Conservation (phyloP, 2,797 vertebrate genomes). For the Cygnus olor region DNA sequence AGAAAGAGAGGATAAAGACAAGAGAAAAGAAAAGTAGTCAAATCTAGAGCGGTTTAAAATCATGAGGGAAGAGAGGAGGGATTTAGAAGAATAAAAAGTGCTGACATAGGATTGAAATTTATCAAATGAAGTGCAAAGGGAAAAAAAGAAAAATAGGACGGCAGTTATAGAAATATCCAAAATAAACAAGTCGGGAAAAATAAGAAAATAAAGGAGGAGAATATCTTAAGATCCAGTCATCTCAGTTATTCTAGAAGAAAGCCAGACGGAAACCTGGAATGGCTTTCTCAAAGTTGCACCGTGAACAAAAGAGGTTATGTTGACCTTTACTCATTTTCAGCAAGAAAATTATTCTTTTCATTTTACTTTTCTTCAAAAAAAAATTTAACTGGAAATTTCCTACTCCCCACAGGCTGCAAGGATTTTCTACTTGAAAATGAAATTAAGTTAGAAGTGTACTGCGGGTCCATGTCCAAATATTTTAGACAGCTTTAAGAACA, state of each 20-base stretch:
- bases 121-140: background rate
- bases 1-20: background rate
- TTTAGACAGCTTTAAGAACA: background rate
- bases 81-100: background rate
- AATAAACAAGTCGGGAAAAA: background rate
- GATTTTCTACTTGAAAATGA: background rate
- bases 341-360: background rate
- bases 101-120: background rate
- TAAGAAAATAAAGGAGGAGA: background rate
- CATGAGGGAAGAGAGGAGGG: rapidly evolving
- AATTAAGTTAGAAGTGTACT: background rate
- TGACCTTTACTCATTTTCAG: background rate
- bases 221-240: background rate
- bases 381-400: background rate
- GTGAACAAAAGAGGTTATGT: background rate
- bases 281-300: background rate
- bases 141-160: background rate
- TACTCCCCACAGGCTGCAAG: background rate
- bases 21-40: background rate
- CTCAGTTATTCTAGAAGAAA: background rate
- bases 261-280: background rate
- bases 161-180: background rate
- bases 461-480: background rate
- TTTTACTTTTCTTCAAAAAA: background rate
- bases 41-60: background rate